These are phyloP conservation scores for Amiota communis DNA, from an alignment of 2,888 invertebrate species.

Conservation along the genomic window DNA sequence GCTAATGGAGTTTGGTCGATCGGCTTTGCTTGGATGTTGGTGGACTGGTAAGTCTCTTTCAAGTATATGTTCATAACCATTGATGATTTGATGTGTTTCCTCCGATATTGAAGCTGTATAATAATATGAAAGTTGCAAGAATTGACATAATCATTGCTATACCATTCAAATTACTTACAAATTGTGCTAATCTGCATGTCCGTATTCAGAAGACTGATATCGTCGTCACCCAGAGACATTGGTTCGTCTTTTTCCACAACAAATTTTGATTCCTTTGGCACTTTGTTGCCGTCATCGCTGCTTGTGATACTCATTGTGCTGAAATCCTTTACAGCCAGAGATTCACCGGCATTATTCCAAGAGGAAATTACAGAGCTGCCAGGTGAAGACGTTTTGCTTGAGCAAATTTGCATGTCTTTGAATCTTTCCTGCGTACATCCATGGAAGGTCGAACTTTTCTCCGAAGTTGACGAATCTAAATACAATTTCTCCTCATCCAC, in stretches of 20 bases:
- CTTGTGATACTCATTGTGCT: conserved; percentile 75
- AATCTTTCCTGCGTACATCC: conserved; percentile 40
- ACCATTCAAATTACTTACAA: conserved; percentile 57
- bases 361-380: conserved; percentile 69
- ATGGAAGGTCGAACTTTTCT: conserved; percentile 70
- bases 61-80: not conserved
- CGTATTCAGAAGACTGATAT: conserved; percentile 62
- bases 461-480: conserved; percentile 77
- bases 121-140: not conserved
- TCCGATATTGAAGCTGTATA: conserved; percentile 59
- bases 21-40: conserved; percentile 37
- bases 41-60: conserved; percentile 39
- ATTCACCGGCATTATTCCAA: conserved; percentile 77
- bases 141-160: not conserved
- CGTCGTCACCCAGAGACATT: conserved; percentile 61
- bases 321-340: conserved; percentile 77
- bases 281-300: conserved; percentile 68
- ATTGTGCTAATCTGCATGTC: conserved; percentile 69
- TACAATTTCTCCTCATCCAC: conserved; percentile 80
- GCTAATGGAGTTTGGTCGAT: conserved; percentile 66
- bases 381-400: conserved; percentile 66
- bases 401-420: conserved; percentile 57
- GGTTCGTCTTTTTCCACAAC: conserved; percentile 45
- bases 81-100: conserved; percentile 34
- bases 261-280: conserved; percentile 39